Evolutionary conservation across 2,113 vertebrate species (phyloP).

Genomic region (Tupaia tana): DNA sequence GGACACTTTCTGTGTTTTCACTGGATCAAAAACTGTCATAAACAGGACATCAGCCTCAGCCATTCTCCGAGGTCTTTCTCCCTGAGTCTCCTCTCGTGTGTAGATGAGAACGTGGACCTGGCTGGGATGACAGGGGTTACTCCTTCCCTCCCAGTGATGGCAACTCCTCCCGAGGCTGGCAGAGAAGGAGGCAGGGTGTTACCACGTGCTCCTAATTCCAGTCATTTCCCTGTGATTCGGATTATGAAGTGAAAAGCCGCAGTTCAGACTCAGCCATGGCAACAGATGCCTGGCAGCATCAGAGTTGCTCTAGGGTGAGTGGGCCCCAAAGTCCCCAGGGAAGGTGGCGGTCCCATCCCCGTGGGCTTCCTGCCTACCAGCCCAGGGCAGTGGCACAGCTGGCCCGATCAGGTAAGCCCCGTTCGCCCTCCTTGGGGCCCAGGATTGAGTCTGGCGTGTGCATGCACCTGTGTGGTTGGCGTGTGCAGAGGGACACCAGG

Average conservation of each 20-base stretch:
- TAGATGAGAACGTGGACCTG: not conserved
- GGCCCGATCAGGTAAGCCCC: not conserved
- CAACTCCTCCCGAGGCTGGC: accelerated
- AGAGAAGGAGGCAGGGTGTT: not conserved
- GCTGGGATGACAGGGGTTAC: not conserved
- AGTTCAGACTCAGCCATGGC: not conserved
- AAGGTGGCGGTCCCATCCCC: not conserved
- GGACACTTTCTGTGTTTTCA: conserved; percentile 5
- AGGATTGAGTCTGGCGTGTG: not conserved
- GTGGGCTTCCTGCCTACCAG: not conserved
- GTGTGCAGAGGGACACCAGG: not conserved
- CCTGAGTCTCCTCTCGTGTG: not conserved
- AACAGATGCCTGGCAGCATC: not conserved
- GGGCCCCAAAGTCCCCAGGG: not conserved
- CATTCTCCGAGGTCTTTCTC: not conserved
- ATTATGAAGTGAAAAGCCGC: conserved; percentile 36
- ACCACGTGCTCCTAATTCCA: conserved; percentile 11
- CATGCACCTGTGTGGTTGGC: accelerated
- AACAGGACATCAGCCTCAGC: not conserved
- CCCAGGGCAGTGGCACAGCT: accelerated
- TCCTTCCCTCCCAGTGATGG: not conserved
- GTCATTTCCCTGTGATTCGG: conserved; percentile 14
- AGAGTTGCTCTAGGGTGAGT: not conserved
- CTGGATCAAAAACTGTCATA: conserved; percentile 14
- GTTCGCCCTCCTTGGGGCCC: not conserved